These are phyloP conservation scores for Sparidentex hasta DNA, from an alignment of 2,797 vertebrate species.

Conservation along the genomic window DNA sequence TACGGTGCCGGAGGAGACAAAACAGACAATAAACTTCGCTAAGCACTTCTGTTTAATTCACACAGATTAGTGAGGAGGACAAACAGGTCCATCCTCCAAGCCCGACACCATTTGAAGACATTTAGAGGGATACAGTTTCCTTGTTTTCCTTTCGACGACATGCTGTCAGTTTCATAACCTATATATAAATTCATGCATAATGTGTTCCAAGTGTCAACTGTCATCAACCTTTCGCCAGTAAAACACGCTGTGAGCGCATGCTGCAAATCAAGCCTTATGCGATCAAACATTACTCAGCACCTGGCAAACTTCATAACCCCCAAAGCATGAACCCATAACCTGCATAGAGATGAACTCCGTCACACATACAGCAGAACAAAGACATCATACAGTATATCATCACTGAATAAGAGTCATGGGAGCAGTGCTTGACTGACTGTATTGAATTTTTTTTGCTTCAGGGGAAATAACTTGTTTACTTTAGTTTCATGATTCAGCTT, in stretches of 20 bases:
- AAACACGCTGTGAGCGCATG: conserved; percentile 1
- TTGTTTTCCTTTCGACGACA: neutral
- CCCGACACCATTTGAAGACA: neutral
- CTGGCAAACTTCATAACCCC: neutral
- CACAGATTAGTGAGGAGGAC: conserved; percentile 3
- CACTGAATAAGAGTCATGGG: neutral
- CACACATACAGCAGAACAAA: neutral
- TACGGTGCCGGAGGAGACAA: conserved; percentile 17
- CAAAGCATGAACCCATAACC: neutral
- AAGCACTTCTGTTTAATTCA: conserved; percentile 23
- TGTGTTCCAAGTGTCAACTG: neutral
- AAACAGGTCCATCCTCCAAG: conserved; percentile 8
- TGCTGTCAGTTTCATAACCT: neutral
- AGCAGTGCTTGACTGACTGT: neutral
- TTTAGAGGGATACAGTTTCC: conserved; percentile 1
- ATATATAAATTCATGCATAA: neutral
- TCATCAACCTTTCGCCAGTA: conserved; percentile 2
- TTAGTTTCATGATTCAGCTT: neutral
- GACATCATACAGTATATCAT: neutral
- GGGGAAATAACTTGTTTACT: neutral
- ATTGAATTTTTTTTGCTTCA: neutral
- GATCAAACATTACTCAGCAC: neutral
- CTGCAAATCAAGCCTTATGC: neutral
- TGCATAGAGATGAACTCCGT: too few relatives aligned
- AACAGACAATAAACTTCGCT: conserved; percentile 14